Evolutionary conservation across 2,888 invertebrate species (phyloP).

Genomic region (Antheraea yamamai): DNA sequence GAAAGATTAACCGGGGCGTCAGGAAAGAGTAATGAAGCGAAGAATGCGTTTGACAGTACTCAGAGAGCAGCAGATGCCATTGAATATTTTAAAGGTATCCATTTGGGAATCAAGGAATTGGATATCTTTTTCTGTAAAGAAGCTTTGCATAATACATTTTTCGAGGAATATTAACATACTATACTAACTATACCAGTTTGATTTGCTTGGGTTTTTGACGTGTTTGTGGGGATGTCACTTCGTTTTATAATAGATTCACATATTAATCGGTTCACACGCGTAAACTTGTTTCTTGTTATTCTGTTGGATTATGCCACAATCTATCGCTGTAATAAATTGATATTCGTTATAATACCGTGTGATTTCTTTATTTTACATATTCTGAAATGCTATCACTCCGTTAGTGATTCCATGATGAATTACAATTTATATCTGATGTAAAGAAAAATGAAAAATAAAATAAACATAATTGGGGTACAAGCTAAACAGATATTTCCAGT

Average conservation of each 20-base stretch:
- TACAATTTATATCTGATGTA: neutral
- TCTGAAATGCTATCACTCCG: neutral
- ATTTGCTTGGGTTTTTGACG: neutral
- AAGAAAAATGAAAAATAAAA: neutral
- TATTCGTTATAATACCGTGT: neutral
- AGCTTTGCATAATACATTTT: conserved; percentile 4
- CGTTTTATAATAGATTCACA: neutral
- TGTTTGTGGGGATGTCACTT: neutral
- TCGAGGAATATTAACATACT: conserved; percentile 6
- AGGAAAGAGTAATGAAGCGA: conserved; percentile 69
- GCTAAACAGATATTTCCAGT: neutral
- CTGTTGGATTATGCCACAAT: neutral
- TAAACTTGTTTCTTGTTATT: neutral
- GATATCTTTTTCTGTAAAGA: conserved; percentile 16
- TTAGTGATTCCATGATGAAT: neutral
- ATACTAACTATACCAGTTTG: neutral
- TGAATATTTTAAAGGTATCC: conserved; percentile 68
- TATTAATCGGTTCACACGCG: neutral
- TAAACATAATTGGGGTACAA: no score
- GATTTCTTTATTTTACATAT: neutral
- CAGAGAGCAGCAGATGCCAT: conserved; percentile 49
- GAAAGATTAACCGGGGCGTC: conserved; percentile 70
- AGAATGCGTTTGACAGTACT: conserved; percentile 69
- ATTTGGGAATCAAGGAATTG: conserved; percentile 42
- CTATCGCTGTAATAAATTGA: neutral